A percentile compares a stretch with the other conserved stretches of the same genome.
Evolutionary conservation across 2,113 vertebrate genomes (phyloP).

Genomic region (Pteruthius melanotis): DNA sequence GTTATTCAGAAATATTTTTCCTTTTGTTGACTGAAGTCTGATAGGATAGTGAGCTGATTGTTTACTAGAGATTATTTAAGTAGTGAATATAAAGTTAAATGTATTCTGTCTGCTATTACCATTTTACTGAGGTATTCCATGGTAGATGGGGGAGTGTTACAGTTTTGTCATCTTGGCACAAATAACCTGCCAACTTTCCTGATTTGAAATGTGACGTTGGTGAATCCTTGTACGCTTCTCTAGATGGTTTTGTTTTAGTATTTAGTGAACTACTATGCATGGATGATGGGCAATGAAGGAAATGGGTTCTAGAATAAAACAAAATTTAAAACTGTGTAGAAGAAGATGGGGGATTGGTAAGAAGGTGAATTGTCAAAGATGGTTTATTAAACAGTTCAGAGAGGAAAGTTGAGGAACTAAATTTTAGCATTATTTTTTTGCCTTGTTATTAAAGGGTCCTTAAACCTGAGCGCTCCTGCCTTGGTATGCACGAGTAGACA

Average conservation of each 20-base stretch:
- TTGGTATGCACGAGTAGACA: not conserved
- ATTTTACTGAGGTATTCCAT: rapidly evolving
- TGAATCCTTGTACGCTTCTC: not conserved
- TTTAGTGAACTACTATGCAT: not conserved
- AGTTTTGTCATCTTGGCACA: not conserved
- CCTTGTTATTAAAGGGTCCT: not conserved
- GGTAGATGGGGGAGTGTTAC: not conserved
- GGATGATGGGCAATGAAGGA: not conserved
- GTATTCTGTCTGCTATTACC: not conserved
- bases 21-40: not conserved
- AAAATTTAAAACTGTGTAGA: not conserved
- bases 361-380: not conserved
- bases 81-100: not conserved
- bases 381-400: not conserved
- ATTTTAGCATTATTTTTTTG: not conserved
- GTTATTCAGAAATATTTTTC: not conserved
- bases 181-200: not conserved
- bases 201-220: not conserved
- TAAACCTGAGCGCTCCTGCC: not conserved
- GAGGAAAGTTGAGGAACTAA: not conserved
- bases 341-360: not conserved
- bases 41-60: not conserved
- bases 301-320: not conserved
- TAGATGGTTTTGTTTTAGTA: not conserved
- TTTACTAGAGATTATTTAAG: not conserved